Base-by-base conservation (phyloP, 2,888 invertebrate species). In the Phrixothrix hirtus region DNA sequence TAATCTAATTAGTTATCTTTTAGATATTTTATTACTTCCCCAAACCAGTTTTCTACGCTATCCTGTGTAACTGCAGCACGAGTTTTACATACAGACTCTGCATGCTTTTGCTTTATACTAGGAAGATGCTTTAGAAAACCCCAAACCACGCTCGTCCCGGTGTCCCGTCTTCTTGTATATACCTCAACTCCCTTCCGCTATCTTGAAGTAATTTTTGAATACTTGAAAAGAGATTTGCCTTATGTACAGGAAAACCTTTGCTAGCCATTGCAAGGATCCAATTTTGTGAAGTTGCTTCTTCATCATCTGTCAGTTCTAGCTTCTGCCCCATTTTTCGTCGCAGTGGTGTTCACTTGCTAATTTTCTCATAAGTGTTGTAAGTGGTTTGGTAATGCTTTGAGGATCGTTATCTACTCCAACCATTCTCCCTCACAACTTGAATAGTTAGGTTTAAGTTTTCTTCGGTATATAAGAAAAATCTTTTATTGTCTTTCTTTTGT, bases 1-100 rank as follows among this genome's bases (percentile, higher is more conserved):
- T 39, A 47, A 2, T 16, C 17, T n/a, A 16, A 3, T 10, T 35
- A 9, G n/a, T 35, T 11, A 2, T 2, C 47, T 21, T 39, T 47
- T n/a, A 30, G 29, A 15, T 39, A 26, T 1, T 30, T 14, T 2
- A 35, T 35, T 10, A 2, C 2, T 35, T 2, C 32, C 45, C 50
- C 17, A n/a, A n/a, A n/a, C n/a, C n/a, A n/a, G n/a, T n/a, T n/a
- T n/a, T n/a, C n/a, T n/a, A n/a, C n/a, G n/a, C 38, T 17, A 44
- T 44, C 48, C 10, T 43, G 36, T 6, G 44, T 49, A 16, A 54
- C 43, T 15, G 48, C 55, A 34, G 45, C 55, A 14, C 50, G 41
- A 34, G 50, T 42, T 14, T 55, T 55, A 13, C 50, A 42, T n/a
- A 50, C 31, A 29, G 46, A 29, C 30, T 50, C 42, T n/a, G 50